These are phyloP conservation scores for Mastomys natalensis DNA, from an alignment of 2,113 vertebrate genomes.

Conservation along the genomic window DNA sequence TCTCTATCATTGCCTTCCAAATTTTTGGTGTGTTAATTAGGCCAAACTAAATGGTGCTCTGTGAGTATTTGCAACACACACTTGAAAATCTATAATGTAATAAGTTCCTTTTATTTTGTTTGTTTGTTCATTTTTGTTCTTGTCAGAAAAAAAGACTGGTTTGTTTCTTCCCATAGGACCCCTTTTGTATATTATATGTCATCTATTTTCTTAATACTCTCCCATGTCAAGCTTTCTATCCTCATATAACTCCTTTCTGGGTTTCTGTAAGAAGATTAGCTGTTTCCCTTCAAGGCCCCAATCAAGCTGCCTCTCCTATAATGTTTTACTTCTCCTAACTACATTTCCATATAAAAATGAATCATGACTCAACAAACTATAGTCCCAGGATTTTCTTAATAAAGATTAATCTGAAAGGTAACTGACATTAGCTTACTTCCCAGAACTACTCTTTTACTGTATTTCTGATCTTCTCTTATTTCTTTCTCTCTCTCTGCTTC, in stretches of 20 bases:
- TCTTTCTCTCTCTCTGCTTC: background rate
- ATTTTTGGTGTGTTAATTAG: background rate
- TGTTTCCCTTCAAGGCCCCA: background rate
- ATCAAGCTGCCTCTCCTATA: background rate
- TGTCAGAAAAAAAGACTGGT: background rate
- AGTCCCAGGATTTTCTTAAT: background rate
- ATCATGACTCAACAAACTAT: background rate
- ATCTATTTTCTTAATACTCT: background rate
- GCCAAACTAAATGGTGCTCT: background rate
- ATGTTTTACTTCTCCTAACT: background rate
- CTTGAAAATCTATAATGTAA: background rate
- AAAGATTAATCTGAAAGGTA: background rate
- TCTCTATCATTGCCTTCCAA: background rate
- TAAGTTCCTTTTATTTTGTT: background rate
- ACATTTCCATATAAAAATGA: background rate
- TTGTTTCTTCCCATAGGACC: background rate
- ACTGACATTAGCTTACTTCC: background rate
- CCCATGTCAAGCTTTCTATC: background rate
- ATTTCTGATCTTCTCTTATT: background rate
- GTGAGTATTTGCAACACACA: background rate
- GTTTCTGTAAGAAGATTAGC: background rate
- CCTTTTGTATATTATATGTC: background rate
- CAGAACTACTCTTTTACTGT: background rate
- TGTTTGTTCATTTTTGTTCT: too few species aligned
- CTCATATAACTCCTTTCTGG: background rate